Base-by-base conservation (phyloP, 2,888 invertebrate genomes). In the Plebejus argus region DNA sequence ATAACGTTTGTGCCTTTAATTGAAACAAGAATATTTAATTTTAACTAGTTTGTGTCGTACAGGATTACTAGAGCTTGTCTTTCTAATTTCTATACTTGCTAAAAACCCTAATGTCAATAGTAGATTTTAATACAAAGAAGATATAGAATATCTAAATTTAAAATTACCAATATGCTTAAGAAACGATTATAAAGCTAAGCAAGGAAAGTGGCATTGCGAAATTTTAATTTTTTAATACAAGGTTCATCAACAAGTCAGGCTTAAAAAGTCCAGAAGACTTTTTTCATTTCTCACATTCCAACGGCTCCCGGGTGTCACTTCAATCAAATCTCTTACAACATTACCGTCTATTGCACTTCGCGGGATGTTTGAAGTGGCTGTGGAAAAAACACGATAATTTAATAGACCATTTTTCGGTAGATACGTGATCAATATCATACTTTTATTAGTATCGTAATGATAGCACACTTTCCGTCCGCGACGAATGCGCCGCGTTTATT, bases 351-450 rank as follows among this genome's bases (percentile, higher is more conserved):
- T 74, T 74, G 28, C 74, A 53, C 23, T 15, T 72, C 71, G 58
- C 77, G 77, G 77, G 58, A 56, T 58, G 72, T 72, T 77, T 72
- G 72, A 77, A 77, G 56, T 77, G 71, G 74, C 18, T 53, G 74
- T 74, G 53, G 23, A 78, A 90, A 89, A 87, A 90, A 91, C 87
- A 89, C 90, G 90, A 91, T 90, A 91, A 92, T 91, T 90, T 90
- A 91, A 92, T 92, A 91, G 89, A 88, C 86, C 84, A 86, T 83
- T 84, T 83, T 87, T 87, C 83, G 85, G 88, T 90, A 79, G 76
- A 77, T 80, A 92, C 93, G 92, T 93, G 92, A 90, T 90, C 90
- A 80, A 86, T 89, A 88, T 90, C 86, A 85, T 88, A 85, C 84
- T 89, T 89, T 90, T 91, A 87, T 88, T 89, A 85, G 84, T 79